Base-by-base conservation (phyloP, 2,888 invertebrate species). In the Rhorus exstirpatorius region DNA sequence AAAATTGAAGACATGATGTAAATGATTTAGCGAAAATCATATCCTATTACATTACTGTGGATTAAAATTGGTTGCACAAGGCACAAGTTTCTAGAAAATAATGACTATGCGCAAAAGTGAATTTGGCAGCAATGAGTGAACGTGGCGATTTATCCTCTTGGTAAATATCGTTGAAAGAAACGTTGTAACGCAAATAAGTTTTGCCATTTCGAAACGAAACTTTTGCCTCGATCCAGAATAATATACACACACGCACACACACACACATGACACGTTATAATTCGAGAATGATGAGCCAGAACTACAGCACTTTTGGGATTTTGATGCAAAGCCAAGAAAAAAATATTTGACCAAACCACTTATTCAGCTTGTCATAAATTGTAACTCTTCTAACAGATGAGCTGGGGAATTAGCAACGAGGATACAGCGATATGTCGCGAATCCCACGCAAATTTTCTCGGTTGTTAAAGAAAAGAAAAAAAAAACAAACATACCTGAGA, bases 401-500 rank as follows among this genome's bases (percentile, higher is more conserved):
- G 38, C 46, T 14, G 14, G 1, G 17, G n/a, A 12, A 35, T 71
- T 24, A 76, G 44, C 70, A 65, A 78, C 53, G 35, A 61, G 10
- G 21, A 63, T 70, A 26, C 58, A 65, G 49, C 76, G 35, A 67
- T 71, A 35, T 76, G 51, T 68, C 53, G 60, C 10, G 19, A 55
- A 17, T 12, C 44, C 35, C 12, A 65, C 65, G 65, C 58, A 3
- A 21, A 49, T 41, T 31, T 65, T 38, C 26, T 67, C 67, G 17
- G 3, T 3, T n/a, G 1, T 19, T 35, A 8, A 24, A 19, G 3
- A 19, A 35, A 7, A 17, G 19, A 21, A 31, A 71, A 14, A 14
- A 17, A 21, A 38, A 51, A 35, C 3, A 46, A 35, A 35, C 14
- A 53, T 19, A 92, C 92, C 94, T 97, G 97, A 89, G 96, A 96